Evolutionary conservation across 30 jellyfish, hydroid and myxozoan genomes (phyloP), one percentile per base, ranked within the genome.

Genomic region (Rhopilema esculentum): DNA sequence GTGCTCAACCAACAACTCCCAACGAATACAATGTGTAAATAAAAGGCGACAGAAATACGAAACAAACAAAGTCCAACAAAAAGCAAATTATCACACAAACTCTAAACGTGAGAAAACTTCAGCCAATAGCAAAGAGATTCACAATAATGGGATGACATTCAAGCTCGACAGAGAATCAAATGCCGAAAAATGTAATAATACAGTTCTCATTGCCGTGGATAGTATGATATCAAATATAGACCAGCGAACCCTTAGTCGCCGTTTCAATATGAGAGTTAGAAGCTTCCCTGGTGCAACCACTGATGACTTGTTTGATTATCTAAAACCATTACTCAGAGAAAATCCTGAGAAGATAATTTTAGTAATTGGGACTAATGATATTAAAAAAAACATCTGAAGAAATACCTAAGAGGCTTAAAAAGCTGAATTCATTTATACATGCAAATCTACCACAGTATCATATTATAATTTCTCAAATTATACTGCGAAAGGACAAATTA

Each of bases 231-330:
- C 81, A 7, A 22, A 70, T 4, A 70, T 70, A 15, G 81, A 70
- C 29, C 62, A 70, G 62, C 52, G 81, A 7, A 70, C 62, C n/a
- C 81, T 22, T 26, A 70, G 81, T 70, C 52, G 62, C 20, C 81
- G 81, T 19, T 70, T 7, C 62, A 70, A 27, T 26, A 70, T 31
- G 62, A 22, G 62, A 70, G 81, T 70, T 27, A 27, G 68, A 27
- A 26, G 81, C n/a, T 70, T 70, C 68, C 52, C 62, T 70, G 2
- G 81, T 70, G 52, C 81, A 70, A 70, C 81, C 27, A 31, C 62
- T 19, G 81, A 70, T 26, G 81, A 70, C 62, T 18, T 70, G 52
- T 31, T 26, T 32, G 81, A 70, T 32, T 70, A 70, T 32, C 16
- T 70, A 27, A 8, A 70, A 31, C 81, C 81, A n/a, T 31, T 70